phyloP scores from a whole-genome alignment of 2,888 invertebrate genomes.

The Nesidiocoris tenuis region DNA sequence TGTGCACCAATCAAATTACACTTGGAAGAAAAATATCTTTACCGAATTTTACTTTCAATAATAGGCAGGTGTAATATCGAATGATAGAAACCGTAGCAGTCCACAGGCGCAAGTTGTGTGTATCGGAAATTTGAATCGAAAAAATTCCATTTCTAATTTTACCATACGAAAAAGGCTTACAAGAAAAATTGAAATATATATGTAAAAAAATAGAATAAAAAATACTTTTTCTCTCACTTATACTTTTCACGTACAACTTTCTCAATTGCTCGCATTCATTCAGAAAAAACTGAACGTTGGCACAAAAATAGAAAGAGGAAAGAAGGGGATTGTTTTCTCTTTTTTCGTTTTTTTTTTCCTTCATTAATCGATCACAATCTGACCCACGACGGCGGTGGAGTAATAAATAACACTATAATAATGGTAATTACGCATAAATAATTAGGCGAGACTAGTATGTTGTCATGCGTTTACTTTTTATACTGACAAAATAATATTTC shows the following conservation, averaged over 20 bases:
- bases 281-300: slow-evolving; percentile 16
- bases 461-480: slow-evolving; percentile 36
- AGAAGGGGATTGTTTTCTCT: slow-evolving; percentile 29
- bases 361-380: slow-evolving; percentile 30
- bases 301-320: slow-evolving; percentile 32
- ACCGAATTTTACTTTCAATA: slow-evolving; percentile 27
- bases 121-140: slow-evolving; percentile 24
- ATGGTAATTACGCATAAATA: slow-evolving; percentile 21
- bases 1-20: slow-evolving; percentile 47
- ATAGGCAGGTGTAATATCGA: slow-evolving; percentile 28
- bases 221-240: neutral
- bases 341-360: too few relatives aligned
- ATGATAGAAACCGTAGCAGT: slow-evolving; percentile 35
- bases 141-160: neutral
- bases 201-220: slow-evolving; percentile 40
- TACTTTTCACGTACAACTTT: slow-evolving; percentile 24
- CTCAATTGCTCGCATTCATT: neutral
- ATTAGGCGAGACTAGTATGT: slow-evolving; percentile 26
- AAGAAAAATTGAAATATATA: slow-evolving; percentile 27
- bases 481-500: slow-evolving; percentile 30
- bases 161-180: slow-evolving; percentile 22
- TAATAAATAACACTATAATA: slow-evolving; percentile 14
- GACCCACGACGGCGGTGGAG: neutral
- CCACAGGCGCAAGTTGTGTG: slow-evolving; percentile 49
- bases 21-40: slow-evolving; percentile 39